These are phyloP conservation scores for Dendronephthya gigantea DNA, from an alignment of 64 coral and sea anemone species.

Conservation along the genomic window DNA sequence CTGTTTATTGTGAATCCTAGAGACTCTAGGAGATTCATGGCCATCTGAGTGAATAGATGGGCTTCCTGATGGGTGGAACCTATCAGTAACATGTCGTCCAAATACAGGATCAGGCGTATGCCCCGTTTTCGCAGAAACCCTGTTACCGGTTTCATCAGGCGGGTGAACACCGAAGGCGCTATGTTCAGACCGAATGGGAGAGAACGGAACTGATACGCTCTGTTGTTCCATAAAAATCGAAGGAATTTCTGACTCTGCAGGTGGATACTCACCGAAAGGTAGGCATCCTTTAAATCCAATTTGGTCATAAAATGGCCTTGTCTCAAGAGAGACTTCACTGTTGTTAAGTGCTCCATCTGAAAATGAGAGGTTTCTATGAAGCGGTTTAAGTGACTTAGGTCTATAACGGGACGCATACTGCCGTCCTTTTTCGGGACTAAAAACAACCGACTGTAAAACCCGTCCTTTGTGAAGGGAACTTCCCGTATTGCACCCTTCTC, in stretches of 20 bases:
- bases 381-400: constrained; percentile 38
- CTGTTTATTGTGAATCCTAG: not conserved
- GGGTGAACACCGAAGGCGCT: constrained; percentile 33
- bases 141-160: constrained; percentile 29
- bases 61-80: not conserved
- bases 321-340: not conserved
- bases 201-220: not conserved
- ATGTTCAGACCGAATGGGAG: constrained; percentile 42
- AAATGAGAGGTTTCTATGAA: constrained; percentile 47
- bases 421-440: constrained; percentile 47
- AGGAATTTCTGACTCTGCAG: not conserved
- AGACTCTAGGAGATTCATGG: not conserved
- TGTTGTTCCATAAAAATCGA: constrained; percentile 14
- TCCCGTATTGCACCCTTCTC: not conserved
- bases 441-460: constrained; percentile 41
- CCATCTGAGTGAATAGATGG: not conserved
- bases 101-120: constrained; percentile 32
- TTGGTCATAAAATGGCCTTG: constrained; percentile 19
- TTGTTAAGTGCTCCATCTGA: constrained; percentile 37
- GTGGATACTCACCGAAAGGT: constrained; percentile 15
- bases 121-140: not conserved
- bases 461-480: not conserved
- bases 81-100: constrained; percentile 33
- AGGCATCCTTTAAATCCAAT: constrained; percentile 50
- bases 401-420: constrained; percentile 27